Base-by-base conservation (phyloP, 2,113 vertebrate genomes). In the Maccullochella peelii region DNA sequence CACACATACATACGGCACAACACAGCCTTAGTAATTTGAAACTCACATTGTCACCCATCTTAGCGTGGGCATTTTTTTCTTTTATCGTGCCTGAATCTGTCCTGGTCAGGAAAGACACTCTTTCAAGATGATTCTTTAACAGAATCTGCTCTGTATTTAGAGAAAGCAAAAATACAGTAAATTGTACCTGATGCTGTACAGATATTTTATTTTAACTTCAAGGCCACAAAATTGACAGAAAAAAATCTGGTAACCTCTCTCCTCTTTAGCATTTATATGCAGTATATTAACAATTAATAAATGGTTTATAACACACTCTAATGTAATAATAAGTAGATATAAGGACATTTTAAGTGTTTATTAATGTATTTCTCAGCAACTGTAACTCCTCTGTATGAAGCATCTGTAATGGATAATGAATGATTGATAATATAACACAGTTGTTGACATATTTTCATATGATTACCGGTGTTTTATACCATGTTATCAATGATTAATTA, bases 11-110 rank as follows among this genome's bases (percentile, higher is more conserved):
- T 0, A 2, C n/a, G 12, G 20, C 36, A 49, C 10, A 55, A 16
- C 33, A 59, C 1, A 49, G 38, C 4, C 33, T 14, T 30, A 38
- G 5, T 25, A 2, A 20, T 42, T 7, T 18, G 9, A 69, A 83
- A 94, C 93, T 95, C 72, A 96, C 96, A 59, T 30, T 73, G 18
- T 52, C 27, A 0, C 68, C 73, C 10, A 91, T 86, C 57, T 95
- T 95, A 59, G 93, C 94, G 0, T 5, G 15, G 54, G 84, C 92
- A 0, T 65, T 3, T 77, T 94, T 95, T 65, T 62, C 14, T 0
- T 6, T 0, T 0, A 55, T n/a, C n/a, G n/a, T n/a, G n/a, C n/a
- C n/a, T n/a, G n/a, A n/a, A n/a, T n/a, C 0, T 1, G 0, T 6
- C 40, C 25, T 76, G 5, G 88, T 84, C 73, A 95, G 80, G 82